Evolutionary conservation across 1,140 invertebrate species (phyloP).

Genomic region (Sweltsa coloradensis): DNA sequence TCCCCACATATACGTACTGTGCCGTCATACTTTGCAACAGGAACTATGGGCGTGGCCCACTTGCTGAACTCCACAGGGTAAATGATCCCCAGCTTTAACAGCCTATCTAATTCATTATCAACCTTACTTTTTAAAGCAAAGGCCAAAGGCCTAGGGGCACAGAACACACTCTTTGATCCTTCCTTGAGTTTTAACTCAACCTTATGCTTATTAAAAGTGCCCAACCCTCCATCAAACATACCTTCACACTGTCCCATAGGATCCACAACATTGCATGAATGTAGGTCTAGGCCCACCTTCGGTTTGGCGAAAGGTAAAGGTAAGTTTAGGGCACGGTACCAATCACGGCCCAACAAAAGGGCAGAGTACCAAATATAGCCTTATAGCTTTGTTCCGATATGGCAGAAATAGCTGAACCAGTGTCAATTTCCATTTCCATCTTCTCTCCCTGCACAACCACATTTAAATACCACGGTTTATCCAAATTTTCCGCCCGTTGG

Average conservation of each 20-base stretch:
- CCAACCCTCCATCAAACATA: neutral
- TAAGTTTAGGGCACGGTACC: constrained; percentile 13
- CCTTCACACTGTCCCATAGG: neutral
- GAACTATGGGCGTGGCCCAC: constrained; percentile 33
- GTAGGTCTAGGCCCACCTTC: neutral
- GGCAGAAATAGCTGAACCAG: too few species aligned
- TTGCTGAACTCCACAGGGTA: constrained; percentile 18
- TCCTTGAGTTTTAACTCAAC: neutral
- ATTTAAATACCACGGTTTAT: too few species aligned
- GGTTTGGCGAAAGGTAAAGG: neutral
- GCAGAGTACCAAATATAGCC: too few species aligned
- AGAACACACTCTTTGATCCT: constrained; percentile 21
- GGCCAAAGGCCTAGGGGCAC: constrained; percentile 27
- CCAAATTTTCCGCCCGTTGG: too few species aligned
- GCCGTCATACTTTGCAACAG: constrained; percentile 32
- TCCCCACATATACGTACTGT: constrained; percentile 31
- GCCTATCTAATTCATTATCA: constrained; percentile 27
- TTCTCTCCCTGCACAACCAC: too few species aligned
- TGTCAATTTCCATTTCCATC: too few species aligned
- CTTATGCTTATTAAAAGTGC: neutral
- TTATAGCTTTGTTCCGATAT: too few species aligned
- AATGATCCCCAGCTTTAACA: constrained; percentile 24
- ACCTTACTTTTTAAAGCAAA: constrained; percentile 28
- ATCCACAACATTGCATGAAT: neutral
- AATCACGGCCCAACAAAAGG: constrained; percentile 19